Evolutionary conservation across 2,888 invertebrate genomes (phyloP).

Genomic region (Tiliacea citrago): DNA sequence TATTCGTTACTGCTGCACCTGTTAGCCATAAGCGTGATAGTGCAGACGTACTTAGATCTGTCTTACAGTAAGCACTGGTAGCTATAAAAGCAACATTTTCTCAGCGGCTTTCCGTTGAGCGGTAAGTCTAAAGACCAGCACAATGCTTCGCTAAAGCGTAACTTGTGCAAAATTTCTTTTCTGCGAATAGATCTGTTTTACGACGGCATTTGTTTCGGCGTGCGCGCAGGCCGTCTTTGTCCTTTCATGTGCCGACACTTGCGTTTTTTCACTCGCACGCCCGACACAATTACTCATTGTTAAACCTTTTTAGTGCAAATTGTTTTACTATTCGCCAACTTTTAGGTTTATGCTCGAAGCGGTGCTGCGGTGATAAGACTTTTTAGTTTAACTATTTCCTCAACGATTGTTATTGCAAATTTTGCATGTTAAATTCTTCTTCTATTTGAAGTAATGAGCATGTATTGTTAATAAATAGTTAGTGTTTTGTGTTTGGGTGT

Average conservation of each 20-base stretch:
- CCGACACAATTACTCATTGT: slow-evolving; percentile 73
- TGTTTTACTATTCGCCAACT: slow-evolving; percentile 72
- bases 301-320: slow-evolving; percentile 76
- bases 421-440: slow-evolving; percentile 56
- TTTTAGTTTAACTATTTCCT: slow-evolving; percentile 54
- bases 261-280: slow-evolving; percentile 56
- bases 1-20: slow-evolving; percentile 21
- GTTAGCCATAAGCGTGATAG: slow-evolving; percentile 14
- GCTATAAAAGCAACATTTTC: slow-evolving; percentile 58
- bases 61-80: slow-evolving; percentile 51
- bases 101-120: slow-evolving; percentile 49
- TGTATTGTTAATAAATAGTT: slow-evolving; percentile 58
- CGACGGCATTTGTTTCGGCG: slow-evolving; percentile 80
- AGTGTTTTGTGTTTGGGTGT: slow-evolving; percentile 43
- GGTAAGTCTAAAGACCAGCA: slow-evolving; percentile 53
- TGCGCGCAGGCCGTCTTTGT: slow-evolving; percentile 69
- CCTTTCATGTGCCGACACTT: slow-evolving; percentile 76
- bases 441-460: slow-evolving; percentile 58
- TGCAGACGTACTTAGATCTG: slow-evolving; percentile 37
- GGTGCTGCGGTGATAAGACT: slow-evolving; percentile 44
- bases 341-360: slow-evolving; percentile 57
- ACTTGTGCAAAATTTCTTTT: slow-evolving; percentile 88
- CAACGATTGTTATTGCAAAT: slow-evolving; percentile 38
- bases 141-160: slow-evolving; percentile 63
- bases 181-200: slow-evolving; percentile 84